A percentile compares a stretch with the other conserved stretches of the same genome.
These are phyloP conservation scores for Ciconia stormi DNA, from an alignment of 2,113 vertebrate genomes.

Conservation along the genomic window DNA sequence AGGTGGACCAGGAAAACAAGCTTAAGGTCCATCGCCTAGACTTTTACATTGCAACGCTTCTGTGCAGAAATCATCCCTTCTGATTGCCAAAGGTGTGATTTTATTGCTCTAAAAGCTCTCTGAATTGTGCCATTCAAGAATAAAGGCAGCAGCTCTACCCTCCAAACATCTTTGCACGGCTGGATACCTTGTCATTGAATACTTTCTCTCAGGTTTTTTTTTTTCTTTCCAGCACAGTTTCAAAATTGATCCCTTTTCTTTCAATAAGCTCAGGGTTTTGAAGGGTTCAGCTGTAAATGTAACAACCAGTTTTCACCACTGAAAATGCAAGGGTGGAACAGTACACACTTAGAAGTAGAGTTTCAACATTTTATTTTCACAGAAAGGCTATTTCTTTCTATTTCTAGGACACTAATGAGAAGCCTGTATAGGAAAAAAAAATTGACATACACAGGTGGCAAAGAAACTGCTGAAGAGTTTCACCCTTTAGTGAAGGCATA, in stretches of 20 bases:
- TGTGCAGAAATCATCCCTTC: constrained; percentile 14
- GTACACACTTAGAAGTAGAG: neutral
- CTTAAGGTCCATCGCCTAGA: neutral
- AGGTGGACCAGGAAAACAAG: constrained; percentile 32
- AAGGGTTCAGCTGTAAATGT: constrained; percentile 38
- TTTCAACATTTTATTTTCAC: constrained; percentile 38
- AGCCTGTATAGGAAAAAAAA: neutral
- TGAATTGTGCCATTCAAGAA: constrained; percentile 62
- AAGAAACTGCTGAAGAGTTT: neutral
- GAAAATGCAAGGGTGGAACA: constrained; percentile 55
- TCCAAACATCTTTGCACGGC: constrained; percentile 47
- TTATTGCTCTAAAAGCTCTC: constrained; percentile 64
- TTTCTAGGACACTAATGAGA: constrained; percentile 49
- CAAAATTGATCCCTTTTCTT: constrained; percentile 61
- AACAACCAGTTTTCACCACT: constrained; percentile 49
- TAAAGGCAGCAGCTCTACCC: constrained; percentile 39
- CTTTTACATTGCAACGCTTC: constrained; percentile 1
- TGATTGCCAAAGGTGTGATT: constrained; percentile 62
- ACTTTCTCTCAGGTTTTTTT: neutral
- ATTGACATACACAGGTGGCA: neutral
- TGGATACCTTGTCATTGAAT: constrained; percentile 59
- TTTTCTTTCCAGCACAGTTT: constrained; percentile 39
- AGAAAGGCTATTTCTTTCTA: constrained; percentile 14
- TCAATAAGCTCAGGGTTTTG: constrained; percentile 41
- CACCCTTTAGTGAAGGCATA: neutral